These are phyloP conservation scores for Magallana angulata DNA, from an alignment of 1,140 invertebrate species.

Conservation along the genomic window DNA sequence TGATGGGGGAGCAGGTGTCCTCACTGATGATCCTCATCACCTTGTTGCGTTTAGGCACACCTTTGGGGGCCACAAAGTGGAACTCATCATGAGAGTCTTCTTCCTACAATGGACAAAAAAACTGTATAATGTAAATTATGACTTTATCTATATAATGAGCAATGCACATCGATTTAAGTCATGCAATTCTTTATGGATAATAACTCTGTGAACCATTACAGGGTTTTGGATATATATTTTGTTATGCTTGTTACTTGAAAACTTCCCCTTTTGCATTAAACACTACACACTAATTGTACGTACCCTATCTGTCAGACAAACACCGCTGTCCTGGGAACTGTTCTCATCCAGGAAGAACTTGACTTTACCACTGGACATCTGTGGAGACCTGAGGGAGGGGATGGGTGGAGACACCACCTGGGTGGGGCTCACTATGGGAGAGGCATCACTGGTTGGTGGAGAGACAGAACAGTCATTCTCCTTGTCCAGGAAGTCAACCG, in stretches of 20 bases:
- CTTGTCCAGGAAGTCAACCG: constrained; percentile 63
- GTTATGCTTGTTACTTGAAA: too few relatives aligned
- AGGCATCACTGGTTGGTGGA: neutral
- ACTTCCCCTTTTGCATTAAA: too few relatives aligned
- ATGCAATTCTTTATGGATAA: too few relatives aligned
- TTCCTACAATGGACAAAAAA: constrained; percentile 20
- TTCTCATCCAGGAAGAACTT: constrained; percentile 64
- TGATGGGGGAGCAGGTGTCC: constrained; percentile 78
- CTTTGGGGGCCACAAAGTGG: constrained; percentile 81
- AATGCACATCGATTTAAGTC: too few relatives aligned
- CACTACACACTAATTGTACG: neutral
- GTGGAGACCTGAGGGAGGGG: neutral
- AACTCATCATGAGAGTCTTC: constrained; percentile 61
- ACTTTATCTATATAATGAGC: too few relatives aligned
- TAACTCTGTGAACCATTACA: too few relatives aligned
- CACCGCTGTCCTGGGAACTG: constrained; percentile 74
- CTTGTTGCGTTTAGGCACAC: constrained; percentile 79
- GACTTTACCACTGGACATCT: constrained; percentile 6
- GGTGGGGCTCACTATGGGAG: neutral
- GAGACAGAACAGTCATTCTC: constrained; percentile 51
- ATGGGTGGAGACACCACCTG: constrained; percentile 14
- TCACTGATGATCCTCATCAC: constrained; percentile 74
- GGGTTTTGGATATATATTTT: too few relatives aligned
- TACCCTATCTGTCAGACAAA: constrained; percentile 68
- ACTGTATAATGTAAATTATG: too few relatives aligned